Percentiles rank a stretch among this genome's conserved stretches.
Evolutionary conservation across 2,113 vertebrate genomes (phyloP).

Genomic region (Syngnathus scovelli): DNA sequence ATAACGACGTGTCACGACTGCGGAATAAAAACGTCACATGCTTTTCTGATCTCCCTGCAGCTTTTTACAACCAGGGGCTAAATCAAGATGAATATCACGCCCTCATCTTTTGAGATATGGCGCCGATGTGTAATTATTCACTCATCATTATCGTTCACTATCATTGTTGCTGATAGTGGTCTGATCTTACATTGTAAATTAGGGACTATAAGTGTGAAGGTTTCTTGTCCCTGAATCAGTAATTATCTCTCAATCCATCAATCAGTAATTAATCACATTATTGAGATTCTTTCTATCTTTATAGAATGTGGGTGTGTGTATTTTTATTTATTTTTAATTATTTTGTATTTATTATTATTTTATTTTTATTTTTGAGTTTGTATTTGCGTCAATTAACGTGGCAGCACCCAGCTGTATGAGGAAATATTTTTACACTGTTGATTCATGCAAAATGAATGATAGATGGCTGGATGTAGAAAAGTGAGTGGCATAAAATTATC

Average conservation of each 20-base stretch:
- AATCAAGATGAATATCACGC: slow-evolving; percentile 15
- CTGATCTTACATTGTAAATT: slow-evolving; percentile 4
- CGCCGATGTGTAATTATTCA: slow-evolving; percentile 6
- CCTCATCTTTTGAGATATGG: background rate
- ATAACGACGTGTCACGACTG: slow-evolving; percentile 1
- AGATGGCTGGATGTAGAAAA: background rate
- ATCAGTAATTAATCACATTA: background rate
- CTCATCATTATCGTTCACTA: background rate
- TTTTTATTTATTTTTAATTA: too few relatives aligned
- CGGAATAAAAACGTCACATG: slow-evolving; percentile 20
- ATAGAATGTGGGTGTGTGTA: background rate
- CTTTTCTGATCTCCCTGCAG: slow-evolving; percentile 13
- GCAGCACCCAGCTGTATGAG: too few relatives aligned
- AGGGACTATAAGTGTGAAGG: background rate
- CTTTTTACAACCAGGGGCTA: slow-evolving; percentile 3
- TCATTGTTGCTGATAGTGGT: slow-evolving; percentile 4
- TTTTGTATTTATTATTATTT: too few relatives aligned
- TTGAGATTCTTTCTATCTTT: background rate
- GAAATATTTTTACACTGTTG: background rate
- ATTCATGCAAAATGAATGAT: background rate
- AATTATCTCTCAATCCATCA: background rate
- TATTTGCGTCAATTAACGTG: too few relatives aligned
- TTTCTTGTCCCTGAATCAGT: background rate
- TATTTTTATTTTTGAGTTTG: background rate
- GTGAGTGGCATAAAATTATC: background rate